phyloP scores from a whole-genome alignment of 2,797 vertebrate species.

The Gymnoscopelus braueri region DNA sequence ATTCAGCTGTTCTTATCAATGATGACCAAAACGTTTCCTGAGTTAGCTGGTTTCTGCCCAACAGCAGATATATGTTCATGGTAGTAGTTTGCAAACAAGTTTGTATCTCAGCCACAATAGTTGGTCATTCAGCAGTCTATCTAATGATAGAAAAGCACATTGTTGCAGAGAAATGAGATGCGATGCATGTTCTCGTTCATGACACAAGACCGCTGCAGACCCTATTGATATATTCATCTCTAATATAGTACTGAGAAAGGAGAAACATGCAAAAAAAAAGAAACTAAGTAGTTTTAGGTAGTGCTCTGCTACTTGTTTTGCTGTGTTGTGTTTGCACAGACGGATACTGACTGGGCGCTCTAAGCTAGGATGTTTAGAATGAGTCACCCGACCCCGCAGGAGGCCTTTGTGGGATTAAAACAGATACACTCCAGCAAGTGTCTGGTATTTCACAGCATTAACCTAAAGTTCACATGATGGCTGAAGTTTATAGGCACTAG shows the following conservation, averaged over 20 bases:
- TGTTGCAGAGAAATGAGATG: not conserved
- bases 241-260: no score
- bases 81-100: slow-evolving; percentile 3
- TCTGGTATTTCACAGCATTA: slow-evolving; percentile 35
- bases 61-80: not conserved
- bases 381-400: not conserved
- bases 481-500: slow-evolving; percentile 40
- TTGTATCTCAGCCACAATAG: not conserved
- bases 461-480: slow-evolving; percentile 18
- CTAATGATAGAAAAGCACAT: slow-evolving; percentile 11
- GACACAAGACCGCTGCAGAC: no score
- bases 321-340: no score
- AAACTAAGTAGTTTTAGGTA: no score
- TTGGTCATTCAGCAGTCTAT: no score
- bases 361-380: not conserved
- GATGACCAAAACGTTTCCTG: no score
- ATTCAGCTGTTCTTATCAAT: no score
- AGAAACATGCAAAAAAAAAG: no score
- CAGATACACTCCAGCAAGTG: slow-evolving; percentile 16
- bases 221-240: no score
- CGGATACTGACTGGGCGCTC: no score
- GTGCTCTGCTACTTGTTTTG: no score
- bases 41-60: no score
- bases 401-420: not conserved
- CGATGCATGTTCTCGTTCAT: not conserved